Percentiles rank a stretch among this genome's conserved stretches.
Conservation (phyloP, 1,140 invertebrate genomes). For the Sarcophaga peregrina region DNA sequence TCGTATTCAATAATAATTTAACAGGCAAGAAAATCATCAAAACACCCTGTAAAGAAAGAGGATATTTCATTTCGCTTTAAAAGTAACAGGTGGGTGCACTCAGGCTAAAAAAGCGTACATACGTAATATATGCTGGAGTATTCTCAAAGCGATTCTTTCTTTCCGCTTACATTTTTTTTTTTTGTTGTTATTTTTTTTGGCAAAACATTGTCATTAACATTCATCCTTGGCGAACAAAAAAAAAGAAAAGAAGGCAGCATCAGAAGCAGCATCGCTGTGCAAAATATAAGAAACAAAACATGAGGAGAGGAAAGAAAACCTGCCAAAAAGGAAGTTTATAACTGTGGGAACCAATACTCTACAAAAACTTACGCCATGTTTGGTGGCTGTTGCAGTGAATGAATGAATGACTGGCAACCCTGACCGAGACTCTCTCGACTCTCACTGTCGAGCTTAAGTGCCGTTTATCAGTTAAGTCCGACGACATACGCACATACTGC, state of each 20-base stretch:
- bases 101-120: conserved; percentile 21
- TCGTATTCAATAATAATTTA: neutral
- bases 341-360: conserved; percentile 36
- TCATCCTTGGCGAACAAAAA: no score
- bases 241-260: no score
- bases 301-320: neutral
- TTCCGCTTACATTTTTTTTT: neutral
- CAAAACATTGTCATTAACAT: neutral
- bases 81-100: conserved; percentile 44
- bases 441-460: neutral
- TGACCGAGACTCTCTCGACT: neutral
- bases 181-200: neutral
- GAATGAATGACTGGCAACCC: neutral
- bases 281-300: no score
- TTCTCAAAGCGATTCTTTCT: neutral
- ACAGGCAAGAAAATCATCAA: neutral
- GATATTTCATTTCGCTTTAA: neutral
- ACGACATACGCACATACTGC: neutral
- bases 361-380: neutral
- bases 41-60: conserved; percentile 33
- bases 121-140: neutral
- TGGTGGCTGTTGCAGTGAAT: no score
- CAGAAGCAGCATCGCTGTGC: no score
- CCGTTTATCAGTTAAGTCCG: conserved; percentile 3
- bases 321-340: conserved; percentile 40